Base-by-base conservation (phyloP, 2,113 vertebrate genomes). In the Chloebia gouldiae region DNA sequence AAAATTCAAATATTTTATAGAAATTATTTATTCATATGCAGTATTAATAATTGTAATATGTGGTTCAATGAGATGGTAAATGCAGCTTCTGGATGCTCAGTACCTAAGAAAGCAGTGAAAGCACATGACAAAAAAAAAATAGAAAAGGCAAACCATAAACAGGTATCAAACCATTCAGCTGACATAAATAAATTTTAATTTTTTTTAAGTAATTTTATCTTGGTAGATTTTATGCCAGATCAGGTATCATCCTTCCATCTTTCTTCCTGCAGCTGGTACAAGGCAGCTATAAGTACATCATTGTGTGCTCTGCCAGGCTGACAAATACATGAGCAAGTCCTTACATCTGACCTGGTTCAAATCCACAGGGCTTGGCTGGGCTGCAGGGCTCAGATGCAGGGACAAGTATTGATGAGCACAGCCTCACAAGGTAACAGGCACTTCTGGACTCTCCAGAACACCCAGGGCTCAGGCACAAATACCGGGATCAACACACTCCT, bases 271-370 rank as follows among this genome's bases (percentile, higher is more conserved):
- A 93, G 89, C 96, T 95, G 89, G 89, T 77, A 83, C 0, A 4
- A 86, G 54, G 42, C 76, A 91, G 76, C 76, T 92, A 86, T 83
- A 93, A 95, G 95, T 86, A 93, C 59, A 68, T 70, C 80, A 77
- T 83, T 63, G 64, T 86, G 60, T 45, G 50, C 60, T 70, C 68
- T 70, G 86, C 89, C 81, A 84, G 78, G 72, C 59, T 72, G 68
- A 73, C 59, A 90, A 72, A 80, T 57, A 42, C 11, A 4, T 2
- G 2, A 82, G 63, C 76, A 72, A 88, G 53, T 90, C 85, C 85
- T 85, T 42, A 35, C 70, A 87, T 90, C 73, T 78, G 70, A 87
- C 35, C 78, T 71, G 61, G 39, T 87, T 75, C 73, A 63, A 85
- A 75, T 71, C 33, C 69, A 33, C 40, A 19, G 1, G 27, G 57